phyloP scores from a whole-genome alignment of 2,888 invertebrate genomes.

The Biston stratarius region DNA sequence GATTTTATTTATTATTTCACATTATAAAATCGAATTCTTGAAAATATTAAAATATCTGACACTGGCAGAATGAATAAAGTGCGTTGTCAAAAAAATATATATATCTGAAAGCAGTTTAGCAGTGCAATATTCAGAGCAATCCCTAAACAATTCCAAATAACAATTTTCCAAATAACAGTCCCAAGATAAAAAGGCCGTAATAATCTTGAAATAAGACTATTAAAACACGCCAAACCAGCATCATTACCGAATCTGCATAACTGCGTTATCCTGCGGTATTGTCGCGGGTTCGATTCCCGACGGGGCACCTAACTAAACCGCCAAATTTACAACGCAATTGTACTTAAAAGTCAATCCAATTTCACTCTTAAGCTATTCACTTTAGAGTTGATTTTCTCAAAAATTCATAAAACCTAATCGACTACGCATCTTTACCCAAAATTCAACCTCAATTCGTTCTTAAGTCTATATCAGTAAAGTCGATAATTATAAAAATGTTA shows the following conservation, averaged over 20 bases:
- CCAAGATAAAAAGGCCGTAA: slow-evolving; percentile 27
- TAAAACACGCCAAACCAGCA: slow-evolving; percentile 64
- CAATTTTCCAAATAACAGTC: slow-evolving; percentile 22
- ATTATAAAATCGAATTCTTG: no score
- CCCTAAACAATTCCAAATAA: slow-evolving; percentile 1
- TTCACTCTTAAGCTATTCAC: background rate
- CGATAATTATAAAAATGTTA: slow-evolving; percentile 32
- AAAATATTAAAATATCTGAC: no score
- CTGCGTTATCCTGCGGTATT: slow-evolving; percentile 71
- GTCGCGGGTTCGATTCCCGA: slow-evolving; percentile 68
- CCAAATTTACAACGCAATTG: slow-evolving; percentile 15
- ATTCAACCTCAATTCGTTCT: slow-evolving; percentile 22
- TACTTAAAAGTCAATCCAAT: slow-evolving; percentile 10
- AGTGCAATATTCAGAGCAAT: background rate
- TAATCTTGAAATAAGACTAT: slow-evolving; percentile 38
- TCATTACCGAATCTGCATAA: slow-evolving; percentile 80
- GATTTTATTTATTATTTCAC: no score
- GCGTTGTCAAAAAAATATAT: no score
- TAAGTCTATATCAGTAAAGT: slow-evolving; percentile 4
- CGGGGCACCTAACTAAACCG: slow-evolving; percentile 50
- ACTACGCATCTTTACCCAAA: background rate
- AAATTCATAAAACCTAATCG: slow-evolving; percentile 2
- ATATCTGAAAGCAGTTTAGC: no score
- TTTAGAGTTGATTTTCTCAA: slow-evolving; percentile 39
- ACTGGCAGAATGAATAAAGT: no score